phyloP scores from a whole-genome alignment of 2,888 invertebrate genomes.

The Pachliopta kotzebuea region DNA sequence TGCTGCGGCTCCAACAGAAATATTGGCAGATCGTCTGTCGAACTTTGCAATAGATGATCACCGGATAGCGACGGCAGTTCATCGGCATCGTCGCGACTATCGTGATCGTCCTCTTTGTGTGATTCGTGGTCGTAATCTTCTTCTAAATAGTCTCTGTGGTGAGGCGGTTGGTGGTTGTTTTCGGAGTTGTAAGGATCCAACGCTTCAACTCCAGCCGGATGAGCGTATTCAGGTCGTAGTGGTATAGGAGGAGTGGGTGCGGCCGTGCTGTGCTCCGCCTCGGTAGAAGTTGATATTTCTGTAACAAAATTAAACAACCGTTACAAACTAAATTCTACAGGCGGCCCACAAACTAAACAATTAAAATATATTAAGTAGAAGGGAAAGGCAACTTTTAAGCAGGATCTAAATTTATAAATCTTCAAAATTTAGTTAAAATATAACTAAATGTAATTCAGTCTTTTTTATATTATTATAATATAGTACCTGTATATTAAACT shows the following conservation, averaged over 20 bases:
- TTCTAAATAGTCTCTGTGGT: constrained; percentile 69
- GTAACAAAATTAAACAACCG: constrained; percentile 47
- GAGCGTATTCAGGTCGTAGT: constrained; percentile 70
- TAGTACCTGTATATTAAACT: too few species aligned
- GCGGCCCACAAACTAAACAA: too few species aligned
- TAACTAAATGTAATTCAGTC: too few species aligned
- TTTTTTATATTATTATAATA: too few species aligned
- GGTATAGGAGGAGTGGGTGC: constrained; percentile 63
- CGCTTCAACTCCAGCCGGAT: constrained; percentile 72
- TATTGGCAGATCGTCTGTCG: constrained; percentile 88
- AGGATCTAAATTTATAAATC: too few species aligned
- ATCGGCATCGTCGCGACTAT: constrained; percentile 73
- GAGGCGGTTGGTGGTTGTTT: constrained; percentile 59
- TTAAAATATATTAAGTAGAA: too few species aligned
- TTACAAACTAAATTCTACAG: too few species aligned
- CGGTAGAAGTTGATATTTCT: constrained; percentile 64
- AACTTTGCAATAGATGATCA: constrained; percentile 73
- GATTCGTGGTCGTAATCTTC: constrained; percentile 74
- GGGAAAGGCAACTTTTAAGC: too few species aligned
- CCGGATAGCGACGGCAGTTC: constrained; percentile 72
- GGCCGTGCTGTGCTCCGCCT: constrained; percentile 56
- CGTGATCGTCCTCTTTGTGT: constrained; percentile 72
- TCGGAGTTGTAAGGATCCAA: constrained; percentile 75
- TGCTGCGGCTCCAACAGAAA: constrained; percentile 94
- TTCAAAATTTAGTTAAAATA: too few species aligned